Evolutionary conservation across 2,797 vertebrate genomes (phyloP), one percentile per base, ranked within the genome.

Genomic region (Silurus aristotelis): DNA sequence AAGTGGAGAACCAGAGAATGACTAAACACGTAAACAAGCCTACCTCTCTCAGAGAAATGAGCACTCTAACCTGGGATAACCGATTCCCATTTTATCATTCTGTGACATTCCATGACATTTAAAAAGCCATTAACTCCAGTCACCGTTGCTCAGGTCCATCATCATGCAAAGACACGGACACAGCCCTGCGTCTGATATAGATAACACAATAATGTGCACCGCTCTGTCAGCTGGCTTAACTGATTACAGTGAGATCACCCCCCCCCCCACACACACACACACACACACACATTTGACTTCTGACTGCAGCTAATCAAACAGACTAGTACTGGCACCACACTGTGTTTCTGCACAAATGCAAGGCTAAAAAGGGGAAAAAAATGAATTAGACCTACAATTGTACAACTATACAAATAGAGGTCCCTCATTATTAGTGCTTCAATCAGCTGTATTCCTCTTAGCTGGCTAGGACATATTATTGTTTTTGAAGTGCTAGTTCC

Each of bases 31-130:
- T n/a, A 76, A 81, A 84, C 12, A 31, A 86, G 68, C 56, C 79
- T 72, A 78, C 68, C 58, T 75, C 88, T 70, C 80, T 43, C 22
- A 88, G 64, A 89, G 71, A 76, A 89, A 93, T 92, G 93, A 95
- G 94, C 93, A 93, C 90, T 93, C 92, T 93, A 93, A 95, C 93
- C 92, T 93, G 92, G 94, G 95, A 96, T 95, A 95, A 95, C 95
- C 93, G 91, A 95, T 95, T 94, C 94, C 92, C 93, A 91, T 94
- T 95, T 95, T 95, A 95, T 95, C 95, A 95, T 95, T 95, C 93
- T 91, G 92, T 94, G 95, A 95, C 95, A 95, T 95, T 96, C 94
- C 92, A 92, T 95, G 95, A 95, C 95, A 96, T 96, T 96, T 96
- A 96, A 95, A 96, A 95, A 95, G 94, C 95, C 93, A 95, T 95